Conservation (phyloP, 2,888 invertebrate genomes). For the Mystacides longicornis region DNA sequence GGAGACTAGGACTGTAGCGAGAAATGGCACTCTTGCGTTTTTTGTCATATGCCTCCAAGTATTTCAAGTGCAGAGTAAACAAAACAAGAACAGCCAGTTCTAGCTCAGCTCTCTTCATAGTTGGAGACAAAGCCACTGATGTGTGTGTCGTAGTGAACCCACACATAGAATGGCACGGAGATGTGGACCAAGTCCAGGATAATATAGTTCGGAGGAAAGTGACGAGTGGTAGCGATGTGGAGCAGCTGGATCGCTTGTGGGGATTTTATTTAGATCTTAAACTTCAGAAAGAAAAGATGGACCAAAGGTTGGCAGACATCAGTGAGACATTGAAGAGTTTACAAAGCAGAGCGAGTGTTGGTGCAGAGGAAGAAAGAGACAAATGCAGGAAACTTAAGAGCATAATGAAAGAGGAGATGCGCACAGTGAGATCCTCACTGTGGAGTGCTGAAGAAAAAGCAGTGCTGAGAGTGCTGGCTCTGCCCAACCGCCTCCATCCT, state of each 20-base stretch:
- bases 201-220: conserved; percentile 41
- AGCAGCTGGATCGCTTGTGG: conserved; percentile 54
- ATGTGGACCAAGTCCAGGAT: conserved; percentile 43
- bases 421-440: conserved; percentile 52
- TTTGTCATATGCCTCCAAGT: too few species aligned
- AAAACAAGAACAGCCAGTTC: conserved; percentile 25
- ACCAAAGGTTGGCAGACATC: conserved; percentile 33
- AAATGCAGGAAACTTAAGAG: conserved; percentile 50
- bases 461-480: conserved; percentile 52
- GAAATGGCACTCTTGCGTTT: too few species aligned
- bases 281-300: conserved; percentile 44
- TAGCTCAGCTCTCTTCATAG: conserved; percentile 57
- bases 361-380: conserved; percentile 35
- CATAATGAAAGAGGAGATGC: conserved; percentile 55
- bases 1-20: too few species aligned
- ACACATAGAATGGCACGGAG: conserved; percentile 55
- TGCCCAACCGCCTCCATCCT: conserved; percentile 64
- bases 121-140: conserved; percentile 61
- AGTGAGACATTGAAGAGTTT: neutral
- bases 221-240: conserved; percentile 54
- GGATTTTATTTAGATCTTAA: conserved; percentile 51
- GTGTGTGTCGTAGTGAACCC: conserved; percentile 62
- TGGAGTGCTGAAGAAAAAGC: conserved; percentile 69
- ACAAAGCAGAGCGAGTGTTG: neutral
- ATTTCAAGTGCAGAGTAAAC: too few species aligned